Percentiles rank a stretch among this genome's conserved stretches.
These are phyloP conservation scores for Chionis minor DNA, from an alignment of 2,113 vertebrate species.

Conservation along the genomic window DNA sequence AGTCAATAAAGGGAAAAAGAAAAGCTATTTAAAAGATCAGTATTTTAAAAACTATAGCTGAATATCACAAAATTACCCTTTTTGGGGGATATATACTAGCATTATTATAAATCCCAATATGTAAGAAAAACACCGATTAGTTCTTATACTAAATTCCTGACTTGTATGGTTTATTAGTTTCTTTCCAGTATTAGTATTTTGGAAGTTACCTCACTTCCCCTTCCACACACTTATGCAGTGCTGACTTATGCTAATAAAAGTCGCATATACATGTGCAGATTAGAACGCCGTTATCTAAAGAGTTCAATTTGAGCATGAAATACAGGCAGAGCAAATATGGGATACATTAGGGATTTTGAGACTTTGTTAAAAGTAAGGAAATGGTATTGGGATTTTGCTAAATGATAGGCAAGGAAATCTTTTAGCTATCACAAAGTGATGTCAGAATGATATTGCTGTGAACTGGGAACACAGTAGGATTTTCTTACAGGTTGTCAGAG, in stretches of 20 bases:
- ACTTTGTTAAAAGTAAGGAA: slow-evolving; percentile 55
- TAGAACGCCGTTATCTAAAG: slow-evolving; percentile 40
- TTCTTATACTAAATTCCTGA: not conserved
- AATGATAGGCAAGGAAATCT: slow-evolving; percentile 62
- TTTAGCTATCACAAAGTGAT: slow-evolving; percentile 63
- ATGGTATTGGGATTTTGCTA: slow-evolving; percentile 61
- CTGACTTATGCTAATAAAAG: slow-evolving; percentile 14
- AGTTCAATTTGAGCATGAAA: slow-evolving; percentile 53
- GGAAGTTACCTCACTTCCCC: not conserved
- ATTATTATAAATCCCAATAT: not conserved
- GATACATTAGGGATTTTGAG: slow-evolving; percentile 61
- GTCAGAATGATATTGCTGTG: slow-evolving; percentile 70
- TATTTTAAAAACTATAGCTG: not conserved
- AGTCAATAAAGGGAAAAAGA: not conserved
- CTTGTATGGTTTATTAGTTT: not conserved
- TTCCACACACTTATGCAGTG: not conserved
- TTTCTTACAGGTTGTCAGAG: slow-evolving; percentile 75
- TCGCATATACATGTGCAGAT: not conserved
- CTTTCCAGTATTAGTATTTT: not conserved
- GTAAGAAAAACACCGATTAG: not conserved
- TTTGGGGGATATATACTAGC: not conserved
- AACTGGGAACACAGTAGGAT: slow-evolving; percentile 67
- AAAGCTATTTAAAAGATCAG: not conserved
- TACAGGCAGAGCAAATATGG: slow-evolving; percentile 31
- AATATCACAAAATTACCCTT: not conserved